Conservation (phyloP, 2,888 invertebrate species). For the Allacma fusca region DNA sequence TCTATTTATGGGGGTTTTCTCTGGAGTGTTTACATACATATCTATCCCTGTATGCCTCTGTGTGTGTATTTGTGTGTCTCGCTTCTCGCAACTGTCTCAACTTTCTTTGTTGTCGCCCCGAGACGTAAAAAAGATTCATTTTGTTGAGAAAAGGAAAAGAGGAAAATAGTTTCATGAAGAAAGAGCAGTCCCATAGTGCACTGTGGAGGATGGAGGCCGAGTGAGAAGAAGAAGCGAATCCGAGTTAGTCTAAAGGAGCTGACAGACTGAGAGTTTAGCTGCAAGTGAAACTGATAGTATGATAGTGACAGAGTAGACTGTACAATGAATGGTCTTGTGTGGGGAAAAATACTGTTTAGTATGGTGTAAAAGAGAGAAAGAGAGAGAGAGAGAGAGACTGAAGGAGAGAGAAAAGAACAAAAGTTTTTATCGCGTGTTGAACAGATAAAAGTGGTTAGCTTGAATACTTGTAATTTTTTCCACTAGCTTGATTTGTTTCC, state of each 20-base stretch:
- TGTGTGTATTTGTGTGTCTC: constrained; percentile 17
- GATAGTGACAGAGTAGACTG: constrained; percentile 21
- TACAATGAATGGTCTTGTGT: constrained; percentile 7
- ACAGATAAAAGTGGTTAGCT: constrained; percentile 22
- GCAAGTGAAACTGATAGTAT: constrained; percentile 38
- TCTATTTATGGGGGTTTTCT: no score
- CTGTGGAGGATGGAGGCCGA: constrained; percentile 20
- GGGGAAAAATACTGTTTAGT: constrained; percentile 8
- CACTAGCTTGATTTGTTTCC: constrained; percentile 8
- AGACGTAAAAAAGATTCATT: constrained; percentile 41
- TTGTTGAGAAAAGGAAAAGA: constrained; percentile 14
- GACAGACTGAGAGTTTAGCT: constrained; percentile 34
- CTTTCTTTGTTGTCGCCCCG: constrained; percentile 38
- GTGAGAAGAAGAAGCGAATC: background rate
- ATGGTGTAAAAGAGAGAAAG: constrained; percentile 14
- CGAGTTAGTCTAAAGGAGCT: constrained; percentile 20
- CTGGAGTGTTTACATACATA: background rate
- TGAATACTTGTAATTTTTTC: constrained; percentile 8
- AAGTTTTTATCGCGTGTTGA: constrained; percentile 21
- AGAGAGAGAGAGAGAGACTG: background rate
- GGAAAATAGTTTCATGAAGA: constrained; percentile 25
- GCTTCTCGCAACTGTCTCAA: constrained; percentile 17
- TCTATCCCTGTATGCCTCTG: background rate
- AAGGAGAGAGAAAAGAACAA: constrained; percentile 9
- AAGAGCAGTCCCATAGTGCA: constrained; percentile 1